These are phyloP conservation scores for Arctocebus calabarensis DNA, from an alignment of 2,797 vertebrate species.

Conservation along the genomic window DNA sequence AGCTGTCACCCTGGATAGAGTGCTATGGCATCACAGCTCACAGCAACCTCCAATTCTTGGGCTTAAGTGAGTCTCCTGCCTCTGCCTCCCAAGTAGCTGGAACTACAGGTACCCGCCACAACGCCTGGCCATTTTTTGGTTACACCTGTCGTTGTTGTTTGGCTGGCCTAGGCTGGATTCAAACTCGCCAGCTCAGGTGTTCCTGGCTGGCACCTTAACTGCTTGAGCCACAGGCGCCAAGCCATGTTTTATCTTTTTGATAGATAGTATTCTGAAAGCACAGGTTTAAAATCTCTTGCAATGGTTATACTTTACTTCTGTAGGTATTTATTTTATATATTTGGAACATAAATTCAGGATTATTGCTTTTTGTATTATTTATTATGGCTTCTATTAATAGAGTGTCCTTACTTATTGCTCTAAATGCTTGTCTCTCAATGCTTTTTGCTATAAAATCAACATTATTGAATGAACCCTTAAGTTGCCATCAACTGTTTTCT, in stretches of 20 bases:
- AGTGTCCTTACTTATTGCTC: neutral
- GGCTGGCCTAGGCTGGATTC: too few relatives aligned
- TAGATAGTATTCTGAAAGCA: conserved; percentile 10
- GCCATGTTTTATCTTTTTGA: neutral
- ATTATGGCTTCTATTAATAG: neutral
- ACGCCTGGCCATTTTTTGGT: too few relatives aligned
- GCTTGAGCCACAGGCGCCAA: too few relatives aligned
- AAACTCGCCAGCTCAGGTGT: too few relatives aligned
- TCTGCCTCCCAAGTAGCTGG: too few relatives aligned
- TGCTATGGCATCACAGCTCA: too few relatives aligned
- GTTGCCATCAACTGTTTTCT: neutral
- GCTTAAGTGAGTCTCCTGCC: too few relatives aligned
- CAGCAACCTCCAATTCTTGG: too few relatives aligned
- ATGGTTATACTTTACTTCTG: neutral
- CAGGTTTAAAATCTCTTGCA: conserved; percentile 2
- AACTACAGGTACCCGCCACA: too few relatives aligned
- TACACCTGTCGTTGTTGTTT: too few relatives aligned
- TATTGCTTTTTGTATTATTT: conserved; percentile 1
- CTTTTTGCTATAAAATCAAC: neutral
- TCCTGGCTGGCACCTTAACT: too few relatives aligned
- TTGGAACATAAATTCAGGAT: neutral
- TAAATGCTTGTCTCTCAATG: neutral
- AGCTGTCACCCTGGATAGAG: too few relatives aligned
- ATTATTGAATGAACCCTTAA: neutral
- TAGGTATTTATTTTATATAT: conserved; percentile 23